These are phyloP conservation scores for Geophilus truncorum DNA, from an alignment of 2,888 invertebrate species.

Conservation along the genomic window DNA sequence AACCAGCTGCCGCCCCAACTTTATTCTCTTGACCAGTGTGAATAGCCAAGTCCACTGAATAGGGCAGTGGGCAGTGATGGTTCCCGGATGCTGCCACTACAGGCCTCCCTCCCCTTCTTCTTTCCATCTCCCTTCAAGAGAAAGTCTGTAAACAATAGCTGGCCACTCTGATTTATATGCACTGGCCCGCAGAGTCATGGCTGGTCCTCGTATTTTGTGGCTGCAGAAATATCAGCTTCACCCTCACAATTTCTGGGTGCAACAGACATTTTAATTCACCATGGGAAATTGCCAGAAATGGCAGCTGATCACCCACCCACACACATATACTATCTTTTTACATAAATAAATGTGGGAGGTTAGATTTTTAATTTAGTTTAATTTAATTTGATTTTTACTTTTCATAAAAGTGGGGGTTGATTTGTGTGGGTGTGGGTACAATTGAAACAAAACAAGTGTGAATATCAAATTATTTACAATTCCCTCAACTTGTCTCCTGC, in stretches of 20 bases:
- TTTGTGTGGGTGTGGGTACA: too few relatives aligned
- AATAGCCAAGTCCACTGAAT: slow-evolving; percentile 28
- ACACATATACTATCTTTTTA: not conserved
- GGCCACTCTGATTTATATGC: slow-evolving; percentile 31
- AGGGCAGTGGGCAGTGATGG: slow-evolving; percentile 15
- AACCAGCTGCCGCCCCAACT: slow-evolving; percentile 18
- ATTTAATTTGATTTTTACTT: too few relatives aligned
- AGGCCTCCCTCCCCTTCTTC: not conserved
- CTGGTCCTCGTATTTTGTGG: slow-evolving; percentile 25
- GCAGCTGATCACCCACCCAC: not conserved
- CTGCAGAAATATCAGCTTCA: slow-evolving; percentile 14
- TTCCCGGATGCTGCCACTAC: slow-evolving; percentile 29
- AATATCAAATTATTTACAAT: slow-evolving; percentile 27
- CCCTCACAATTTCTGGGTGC: slow-evolving; percentile 14
- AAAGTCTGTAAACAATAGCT: slow-evolving; percentile 28
- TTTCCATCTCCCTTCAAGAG: slow-evolving; percentile 14
- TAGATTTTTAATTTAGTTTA: too few relatives aligned
- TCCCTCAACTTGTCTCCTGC: slow-evolving; percentile 23
- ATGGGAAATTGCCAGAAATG: slow-evolving; percentile 21
- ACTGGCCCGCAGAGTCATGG: not conserved
- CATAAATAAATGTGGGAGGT: too few relatives aligned
- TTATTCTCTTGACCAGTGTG: slow-evolving; percentile 25
- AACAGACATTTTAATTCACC: slow-evolving; percentile 27
- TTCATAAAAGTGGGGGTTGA: too few relatives aligned
- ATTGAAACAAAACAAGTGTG: not conserved